These are phyloP conservation scores for Holotrichia oblita DNA, from an alignment of 1,140 invertebrate genomes.

Conservation along the genomic window DNA sequence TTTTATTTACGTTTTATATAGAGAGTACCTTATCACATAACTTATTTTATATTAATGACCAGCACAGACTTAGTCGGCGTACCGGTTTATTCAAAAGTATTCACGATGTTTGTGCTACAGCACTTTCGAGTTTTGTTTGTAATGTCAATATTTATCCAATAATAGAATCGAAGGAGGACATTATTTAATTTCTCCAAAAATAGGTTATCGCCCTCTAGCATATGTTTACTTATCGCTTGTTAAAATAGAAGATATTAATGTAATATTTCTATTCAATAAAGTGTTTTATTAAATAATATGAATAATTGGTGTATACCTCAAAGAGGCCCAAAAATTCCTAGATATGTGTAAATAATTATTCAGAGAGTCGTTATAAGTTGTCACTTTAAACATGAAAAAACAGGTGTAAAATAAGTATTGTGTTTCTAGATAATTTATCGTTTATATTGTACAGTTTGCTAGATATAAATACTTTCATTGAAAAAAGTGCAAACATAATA, in stretches of 20 bases:
- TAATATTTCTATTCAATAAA: neutral
- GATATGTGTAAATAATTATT: too few species aligned
- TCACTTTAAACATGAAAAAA: too few species aligned
- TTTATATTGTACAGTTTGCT: too few species aligned
- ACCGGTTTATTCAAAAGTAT: neutral
- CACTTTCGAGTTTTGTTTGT: constrained; percentile 2
- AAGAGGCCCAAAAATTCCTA: too few species aligned
- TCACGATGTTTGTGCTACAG: neutral
- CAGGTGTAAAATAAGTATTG: too few species aligned
- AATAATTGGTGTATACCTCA: neutral
- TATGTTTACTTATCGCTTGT: constrained; percentile 8
- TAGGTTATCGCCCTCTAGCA: constrained; percentile 22
- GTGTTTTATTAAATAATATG: neutral
- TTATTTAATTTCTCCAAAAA: constrained; percentile 3
- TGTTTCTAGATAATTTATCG: too few species aligned
- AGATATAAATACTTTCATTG: too few species aligned
- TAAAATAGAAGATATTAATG: neutral
- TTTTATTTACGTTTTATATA: neutral
- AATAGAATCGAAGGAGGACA: neutral
- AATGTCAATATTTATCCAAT: constrained; percentile 2
- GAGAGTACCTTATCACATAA: too few species aligned
- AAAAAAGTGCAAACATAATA: too few species aligned
- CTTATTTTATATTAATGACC: too few species aligned
- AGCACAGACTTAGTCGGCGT: neutral
- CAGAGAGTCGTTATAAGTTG: too few species aligned